phyloP scores from a whole-genome alignment of 2,113 vertebrate genomes.

The Gila orcuttii region DNA sequence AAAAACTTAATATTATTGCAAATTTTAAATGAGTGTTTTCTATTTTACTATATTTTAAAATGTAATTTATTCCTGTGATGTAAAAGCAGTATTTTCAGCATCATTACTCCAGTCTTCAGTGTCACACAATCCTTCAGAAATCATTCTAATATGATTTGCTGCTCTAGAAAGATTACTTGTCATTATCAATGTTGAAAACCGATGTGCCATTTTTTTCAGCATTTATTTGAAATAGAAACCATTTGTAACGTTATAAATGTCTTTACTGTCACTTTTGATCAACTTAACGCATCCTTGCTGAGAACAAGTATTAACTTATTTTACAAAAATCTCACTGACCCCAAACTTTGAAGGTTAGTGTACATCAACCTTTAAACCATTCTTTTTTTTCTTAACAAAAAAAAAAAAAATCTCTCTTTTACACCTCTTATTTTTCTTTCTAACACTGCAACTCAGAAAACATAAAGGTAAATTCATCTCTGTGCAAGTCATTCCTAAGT shows the following conservation, averaged over 20 bases:
- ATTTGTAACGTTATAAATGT: background rate
- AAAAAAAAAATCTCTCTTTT: background rate
- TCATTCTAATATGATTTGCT: background rate
- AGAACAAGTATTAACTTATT: background rate
- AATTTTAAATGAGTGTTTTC: background rate
- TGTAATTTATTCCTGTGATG: no score
- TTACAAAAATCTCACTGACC: background rate
- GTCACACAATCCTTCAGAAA: background rate
- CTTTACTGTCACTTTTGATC: background rate
- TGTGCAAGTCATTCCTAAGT: conserved; percentile 7
- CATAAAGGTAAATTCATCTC: background rate
- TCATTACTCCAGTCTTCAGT: background rate
- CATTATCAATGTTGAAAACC: background rate
- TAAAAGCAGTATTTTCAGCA: background rate
- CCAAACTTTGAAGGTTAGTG: background rate
- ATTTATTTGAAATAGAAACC: background rate
- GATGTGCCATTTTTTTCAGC: background rate
- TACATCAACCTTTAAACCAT: background rate
- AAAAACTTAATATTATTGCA: background rate
- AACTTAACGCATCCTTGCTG: background rate
- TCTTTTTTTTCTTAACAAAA: background rate
- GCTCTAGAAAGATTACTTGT: background rate
- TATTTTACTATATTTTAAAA: no score
- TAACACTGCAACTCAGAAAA: background rate
- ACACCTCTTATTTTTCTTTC: background rate